Evolutionary conservation across 2,113 vertebrate species (phyloP), one percentile per base, ranked within the genome.

Genomic region (Nothobranchius kuhntae): DNA sequence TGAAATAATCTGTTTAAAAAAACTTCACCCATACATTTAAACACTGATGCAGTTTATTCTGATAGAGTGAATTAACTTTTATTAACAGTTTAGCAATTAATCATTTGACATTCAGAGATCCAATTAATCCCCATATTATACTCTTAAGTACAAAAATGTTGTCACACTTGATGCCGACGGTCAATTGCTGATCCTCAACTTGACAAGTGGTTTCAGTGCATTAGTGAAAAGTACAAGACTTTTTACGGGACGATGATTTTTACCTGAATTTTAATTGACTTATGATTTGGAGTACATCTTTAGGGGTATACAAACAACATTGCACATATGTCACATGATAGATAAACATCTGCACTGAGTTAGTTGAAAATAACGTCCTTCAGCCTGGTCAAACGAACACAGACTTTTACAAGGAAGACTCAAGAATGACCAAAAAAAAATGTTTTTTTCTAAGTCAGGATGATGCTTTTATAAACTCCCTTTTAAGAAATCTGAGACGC

Each of bases 21-120:
- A 30, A 30, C n/a, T n/a, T 30, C 6, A 54, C 77, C 15, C 7
- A 6, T 26, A 15, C 47, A 47, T 48, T 77, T 78, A 61, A 83
- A 81, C 79, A 81, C 62, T 81, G 59, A 64, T 61, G 46, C 15
- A n/a, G 55, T 89, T 87, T 83, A 87, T 81, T 89, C 68, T 71
- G 48, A 70, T 53, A 74, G 46, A 63, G 61, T 58, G 36, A 78
- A 66, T 70, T 50, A 58, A 81, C 61, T 64, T 61, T 45, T 61
- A 54, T 70, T 30, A 69, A 71, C 67, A 64, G 56, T 67, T 48
- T 78, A 69, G 45, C 65, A 70, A 78, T 65, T 73, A 76, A 76
- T 47, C 61, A 53, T 61, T 46, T 77, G 63, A 71, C 66, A 54
- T 48, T 69, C 61, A 79, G n/a, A 66, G n/a, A 78, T 69, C 81